These are phyloP conservation scores for Paracanthobrama guichenoti DNA, from an alignment of 2,113 vertebrate genomes.

Conservation along the genomic window DNA sequence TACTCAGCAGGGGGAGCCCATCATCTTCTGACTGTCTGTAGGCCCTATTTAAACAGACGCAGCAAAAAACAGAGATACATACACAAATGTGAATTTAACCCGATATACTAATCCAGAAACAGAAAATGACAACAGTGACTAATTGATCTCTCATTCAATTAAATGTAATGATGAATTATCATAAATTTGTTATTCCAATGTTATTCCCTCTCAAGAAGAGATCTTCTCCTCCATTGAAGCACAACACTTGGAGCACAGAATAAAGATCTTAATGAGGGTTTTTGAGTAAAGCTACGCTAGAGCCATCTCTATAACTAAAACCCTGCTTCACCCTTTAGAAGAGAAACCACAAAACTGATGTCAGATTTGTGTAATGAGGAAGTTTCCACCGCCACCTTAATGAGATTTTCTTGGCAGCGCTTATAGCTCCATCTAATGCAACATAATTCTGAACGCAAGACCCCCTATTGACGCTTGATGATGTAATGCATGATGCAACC, in stretches of 20 bases:
- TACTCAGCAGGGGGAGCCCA: neutral
- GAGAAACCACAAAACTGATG: neutral
- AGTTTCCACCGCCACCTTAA: slow-evolving; percentile 40
- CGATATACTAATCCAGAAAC: neutral
- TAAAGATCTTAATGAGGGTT: slow-evolving; percentile 11
- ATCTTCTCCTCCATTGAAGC: neutral
- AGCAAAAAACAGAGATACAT: neutral
- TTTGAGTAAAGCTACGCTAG: neutral
- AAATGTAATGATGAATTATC: neutral
- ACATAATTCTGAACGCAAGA: slow-evolving; percentile 46
- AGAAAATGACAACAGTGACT: neutral
- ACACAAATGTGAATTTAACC: neutral
- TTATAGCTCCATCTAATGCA: slow-evolving; percentile 46
- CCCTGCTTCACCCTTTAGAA: neutral
- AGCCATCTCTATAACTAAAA: neutral
- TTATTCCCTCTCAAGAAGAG: neutral
- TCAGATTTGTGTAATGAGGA: slow-evolving; percentile 28
- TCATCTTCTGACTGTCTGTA: neutral
- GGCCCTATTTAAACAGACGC: neutral
- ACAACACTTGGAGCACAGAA: neutral
- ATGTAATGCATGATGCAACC: slow-evolving; percentile 65
- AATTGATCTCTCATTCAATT: slow-evolving; percentile 2
- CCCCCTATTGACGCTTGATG: slow-evolving; percentile 52
- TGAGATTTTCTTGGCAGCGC: slow-evolving; percentile 36
- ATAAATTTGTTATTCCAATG: neutral